Evolutionary conservation across 2,888 invertebrate species (phyloP).

Genomic region (Rhingia rostrata): DNA sequence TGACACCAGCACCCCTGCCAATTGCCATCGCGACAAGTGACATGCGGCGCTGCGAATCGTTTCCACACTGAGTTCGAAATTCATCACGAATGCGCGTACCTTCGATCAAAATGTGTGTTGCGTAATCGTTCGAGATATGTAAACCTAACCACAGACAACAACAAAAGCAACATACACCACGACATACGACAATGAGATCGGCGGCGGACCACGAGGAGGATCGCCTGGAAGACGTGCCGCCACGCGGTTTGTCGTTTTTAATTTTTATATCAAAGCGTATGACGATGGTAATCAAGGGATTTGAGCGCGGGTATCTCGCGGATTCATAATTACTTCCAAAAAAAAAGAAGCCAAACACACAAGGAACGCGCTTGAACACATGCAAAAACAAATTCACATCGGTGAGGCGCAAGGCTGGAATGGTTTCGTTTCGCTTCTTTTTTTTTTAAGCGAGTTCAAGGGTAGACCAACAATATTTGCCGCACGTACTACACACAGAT

Average conservation of each 20-base stretch:
- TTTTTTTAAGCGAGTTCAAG: slow-evolving; percentile 19
- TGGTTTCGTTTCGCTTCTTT: background rate
- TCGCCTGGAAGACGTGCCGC: slow-evolving; percentile 11
- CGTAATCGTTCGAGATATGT: slow-evolving; percentile 53
- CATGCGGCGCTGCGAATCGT: slow-evolving; percentile 21
- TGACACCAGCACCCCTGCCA: slow-evolving; percentile 6
- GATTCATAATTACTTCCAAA: slow-evolving; percentile 13
- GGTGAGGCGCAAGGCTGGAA: background rate
- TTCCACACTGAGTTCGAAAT: slow-evolving; percentile 8
- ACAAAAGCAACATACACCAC: background rate
- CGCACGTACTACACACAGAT: background rate
- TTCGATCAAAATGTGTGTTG: slow-evolving; percentile 47
- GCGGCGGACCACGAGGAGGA: background rate
- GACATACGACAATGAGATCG: background rate
- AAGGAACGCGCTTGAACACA: slow-evolving; percentile 20
- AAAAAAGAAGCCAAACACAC: slow-evolving; percentile 4
- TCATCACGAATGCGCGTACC: slow-evolving; percentile 16
- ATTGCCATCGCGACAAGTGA: slow-evolving; percentile 3
- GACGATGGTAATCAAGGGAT: slow-evolving; percentile 29
- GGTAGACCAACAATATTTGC: slow-evolving; percentile 18
- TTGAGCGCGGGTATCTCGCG: slow-evolving; percentile 6
- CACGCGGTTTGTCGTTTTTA: background rate
- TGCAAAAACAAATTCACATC: background rate
- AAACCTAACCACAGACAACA: slow-evolving; percentile 62
- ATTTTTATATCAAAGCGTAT: background rate